phyloP scores from a whole-genome alignment of 2,888 invertebrate genomes.

The Actias luna region DNA sequence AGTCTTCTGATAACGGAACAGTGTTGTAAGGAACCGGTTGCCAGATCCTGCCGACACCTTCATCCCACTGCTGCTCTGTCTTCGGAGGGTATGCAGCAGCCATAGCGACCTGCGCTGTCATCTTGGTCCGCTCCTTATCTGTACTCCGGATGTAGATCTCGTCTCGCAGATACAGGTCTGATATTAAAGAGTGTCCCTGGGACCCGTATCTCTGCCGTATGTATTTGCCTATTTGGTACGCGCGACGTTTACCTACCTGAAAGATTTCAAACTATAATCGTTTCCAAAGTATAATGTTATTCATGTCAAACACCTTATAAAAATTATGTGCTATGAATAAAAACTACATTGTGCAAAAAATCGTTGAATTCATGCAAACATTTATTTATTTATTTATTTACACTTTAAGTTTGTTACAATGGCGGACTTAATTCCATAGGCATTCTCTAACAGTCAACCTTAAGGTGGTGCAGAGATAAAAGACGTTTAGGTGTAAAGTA shows the following conservation, averaged over 20 bases:
- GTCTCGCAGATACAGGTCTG: slow-evolving; percentile 54
- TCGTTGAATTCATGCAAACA: too few species aligned
- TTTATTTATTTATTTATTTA: too few species aligned
- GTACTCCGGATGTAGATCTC: slow-evolving; percentile 63
- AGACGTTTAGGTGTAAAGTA: too few species aligned
- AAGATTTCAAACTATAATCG: too few species aligned
- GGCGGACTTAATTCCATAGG: too few species aligned
- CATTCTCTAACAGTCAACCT: too few species aligned
- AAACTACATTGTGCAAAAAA: too few species aligned
- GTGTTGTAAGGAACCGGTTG: slow-evolving; percentile 68
- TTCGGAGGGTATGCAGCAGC: slow-evolving; percentile 67
- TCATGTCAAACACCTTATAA: too few species aligned
- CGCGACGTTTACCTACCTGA: slow-evolving; percentile 61
- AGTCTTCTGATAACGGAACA: slow-evolving; percentile 62
- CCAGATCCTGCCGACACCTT: slow-evolving; percentile 65
- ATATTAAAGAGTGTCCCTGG: slow-evolving; percentile 49
- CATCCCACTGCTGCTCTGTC: slow-evolving; percentile 67
- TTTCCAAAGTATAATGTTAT: too few species aligned
- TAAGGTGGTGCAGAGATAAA: too few species aligned
- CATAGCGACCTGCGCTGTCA: slow-evolving; percentile 68
- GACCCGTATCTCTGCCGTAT: slow-evolving; percentile 57
- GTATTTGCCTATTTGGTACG: slow-evolving; percentile 65
- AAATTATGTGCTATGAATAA: too few species aligned
- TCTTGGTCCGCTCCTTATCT: slow-evolving; percentile 73
- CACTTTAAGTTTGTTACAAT: too few species aligned